Evolutionary conservation across 2,888 invertebrate genomes (phyloP).

Genomic region (Nymphalis polychloros): DNA sequence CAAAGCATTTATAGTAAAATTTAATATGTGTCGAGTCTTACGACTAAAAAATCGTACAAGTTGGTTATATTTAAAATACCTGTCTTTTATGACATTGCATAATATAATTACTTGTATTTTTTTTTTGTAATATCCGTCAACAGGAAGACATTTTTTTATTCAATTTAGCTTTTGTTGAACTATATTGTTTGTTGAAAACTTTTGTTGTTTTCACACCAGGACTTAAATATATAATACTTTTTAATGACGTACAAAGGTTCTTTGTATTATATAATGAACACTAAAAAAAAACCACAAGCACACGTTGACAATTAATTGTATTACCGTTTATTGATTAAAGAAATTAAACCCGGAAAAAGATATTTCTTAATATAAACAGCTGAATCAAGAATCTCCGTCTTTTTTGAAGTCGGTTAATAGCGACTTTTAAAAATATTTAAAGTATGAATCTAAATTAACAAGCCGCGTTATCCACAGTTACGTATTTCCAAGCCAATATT

Average conservation of each 20-base stretch:
- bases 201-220: not conserved
- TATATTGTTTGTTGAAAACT: not conserved
- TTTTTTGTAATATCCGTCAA: conserved; percentile 19
- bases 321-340: too few relatives aligned
- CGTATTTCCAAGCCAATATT: not conserved
- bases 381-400: too few relatives aligned
- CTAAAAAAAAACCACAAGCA: too few relatives aligned
- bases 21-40: too few relatives aligned
- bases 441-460: not conserved
- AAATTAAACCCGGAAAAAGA: too few relatives aligned
- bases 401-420: not conserved
- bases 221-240: not conserved
- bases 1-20: not conserved
- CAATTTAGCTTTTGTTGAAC: conserved; percentile 9
- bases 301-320: too few relatives aligned
- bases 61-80: too few relatives aligned
- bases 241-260: not conserved
- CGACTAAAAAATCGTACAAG: not conserved
- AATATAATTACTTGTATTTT: conserved; percentile 22
- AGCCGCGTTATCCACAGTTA: not conserved
- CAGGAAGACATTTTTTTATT: conserved; percentile 16
- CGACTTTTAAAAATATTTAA: not conserved
- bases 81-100: conserved; percentile 3
- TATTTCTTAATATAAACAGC: too few relatives aligned
- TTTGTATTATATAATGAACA: too few relatives aligned